phyloP scores from a whole-genome alignment of 1,140 invertebrate genomes.

The Limonius californicus region DNA sequence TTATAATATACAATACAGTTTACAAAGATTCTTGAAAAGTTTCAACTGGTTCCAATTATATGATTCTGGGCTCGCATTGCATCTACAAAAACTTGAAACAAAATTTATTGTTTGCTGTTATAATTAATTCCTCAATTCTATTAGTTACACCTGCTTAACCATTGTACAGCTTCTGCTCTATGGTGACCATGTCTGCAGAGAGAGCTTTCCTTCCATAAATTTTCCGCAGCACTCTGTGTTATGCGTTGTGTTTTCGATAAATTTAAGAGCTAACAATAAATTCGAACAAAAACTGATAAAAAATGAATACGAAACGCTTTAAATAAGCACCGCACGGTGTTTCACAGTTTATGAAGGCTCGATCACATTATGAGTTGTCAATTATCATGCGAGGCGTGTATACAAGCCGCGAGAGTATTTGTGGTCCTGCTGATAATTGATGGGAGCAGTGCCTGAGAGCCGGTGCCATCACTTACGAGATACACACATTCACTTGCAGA shows the following conservation, averaged over 20 bases:
- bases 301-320: neutral
- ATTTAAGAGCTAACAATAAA: neutral
- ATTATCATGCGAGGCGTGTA: slow-evolving; percentile 18
- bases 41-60: too few species aligned
- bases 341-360: slow-evolving; percentile 1
- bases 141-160: too few species aligned
- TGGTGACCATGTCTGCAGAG: too few species aligned
- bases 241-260: neutral
- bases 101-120: too few species aligned
- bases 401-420: slow-evolving; percentile 15
- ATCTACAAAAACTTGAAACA: too few species aligned
- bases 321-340: neutral
- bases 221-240: too few species aligned
- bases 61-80: too few species aligned
- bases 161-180: too few species aligned
- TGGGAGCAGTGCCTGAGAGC: slow-evolving; percentile 8
- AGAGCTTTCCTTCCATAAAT: too few species aligned
- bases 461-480: neutral
- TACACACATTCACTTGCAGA: neutral
- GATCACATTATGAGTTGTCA: slow-evolving; percentile 17
- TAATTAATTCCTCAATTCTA: too few species aligned
- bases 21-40: too few species aligned
- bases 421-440: slow-evolving; percentile 17
- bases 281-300: neutral
- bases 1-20: too few species aligned